A percentile compares a stretch with the other conserved stretches of the same genome.
phyloP scores from a whole-genome alignment of 2,113 vertebrate species.

The Gopherus flavomarginatus region DNA sequence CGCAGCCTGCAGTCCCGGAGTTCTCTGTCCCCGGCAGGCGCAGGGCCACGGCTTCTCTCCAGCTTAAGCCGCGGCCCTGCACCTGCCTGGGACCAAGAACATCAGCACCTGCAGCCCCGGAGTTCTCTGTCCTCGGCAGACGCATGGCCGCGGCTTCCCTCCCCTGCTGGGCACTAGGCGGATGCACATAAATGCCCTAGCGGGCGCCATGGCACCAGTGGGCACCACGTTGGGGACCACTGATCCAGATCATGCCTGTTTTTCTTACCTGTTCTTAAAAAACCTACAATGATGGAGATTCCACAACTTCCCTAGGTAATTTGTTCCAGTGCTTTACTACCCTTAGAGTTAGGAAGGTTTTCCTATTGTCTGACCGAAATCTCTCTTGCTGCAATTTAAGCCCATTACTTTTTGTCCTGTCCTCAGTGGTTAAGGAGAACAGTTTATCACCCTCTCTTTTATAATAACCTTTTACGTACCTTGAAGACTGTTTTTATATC shows the following conservation, averaged over 20 bases:
- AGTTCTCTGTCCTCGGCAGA: too few species aligned
- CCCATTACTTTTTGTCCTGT: not conserved
- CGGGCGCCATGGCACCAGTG: too few species aligned
- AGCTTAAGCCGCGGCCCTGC: too few species aligned
- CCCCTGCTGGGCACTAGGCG: too few species aligned
- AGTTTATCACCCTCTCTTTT: not conserved
- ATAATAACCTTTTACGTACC: not conserved
- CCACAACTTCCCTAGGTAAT: not conserved
- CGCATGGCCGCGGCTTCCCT: too few species aligned
- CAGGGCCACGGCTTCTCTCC: too few species aligned
- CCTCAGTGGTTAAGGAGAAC: not conserved
- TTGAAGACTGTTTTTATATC: not conserved
- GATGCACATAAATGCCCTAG: too few species aligned
- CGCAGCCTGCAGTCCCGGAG: too few species aligned
- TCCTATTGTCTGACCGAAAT: not conserved
- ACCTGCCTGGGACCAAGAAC: too few species aligned
- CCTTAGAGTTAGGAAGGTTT: not conserved
- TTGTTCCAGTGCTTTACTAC: not conserved
- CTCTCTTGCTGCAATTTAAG: not conserved
- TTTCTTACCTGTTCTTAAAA: not conserved
- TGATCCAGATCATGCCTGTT: not conserved
- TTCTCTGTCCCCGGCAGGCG: too few species aligned
- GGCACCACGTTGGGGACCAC: too few species aligned
- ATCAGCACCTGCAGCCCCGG: too few species aligned
- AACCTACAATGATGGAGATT: not conserved